Evolutionary conservation across 1,140 invertebrate genomes (phyloP), one percentile per base, ranked within the genome.

Genomic region (Diorhabda carinulata): DNA sequence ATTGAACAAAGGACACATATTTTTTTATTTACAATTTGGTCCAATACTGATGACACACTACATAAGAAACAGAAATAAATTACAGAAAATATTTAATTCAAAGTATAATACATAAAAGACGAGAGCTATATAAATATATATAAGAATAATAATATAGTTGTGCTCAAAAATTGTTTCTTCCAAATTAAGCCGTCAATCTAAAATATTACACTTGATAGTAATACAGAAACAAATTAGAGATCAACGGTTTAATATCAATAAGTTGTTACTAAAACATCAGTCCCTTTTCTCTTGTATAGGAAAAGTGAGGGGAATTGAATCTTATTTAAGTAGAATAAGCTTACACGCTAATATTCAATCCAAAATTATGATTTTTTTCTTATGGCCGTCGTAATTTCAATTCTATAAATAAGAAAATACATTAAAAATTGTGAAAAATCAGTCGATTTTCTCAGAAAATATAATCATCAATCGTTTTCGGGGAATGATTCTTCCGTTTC

Each of bases 401-500:
- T 66, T 57, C 9, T 40, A 43, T 43, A 56, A 68, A 68, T 62
- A 68, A 45, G 57, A 67, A 56, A 57, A 52, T 52, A 52, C 6
- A 52, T 52, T 25, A 72, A 59, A 67, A 64, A 10, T 67, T 69
- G 60, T 64, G 67, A 74, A 74, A 73, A 71, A 73, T 75, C 73
- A 75, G 73, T 75, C 73, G 58, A 67, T 67, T 71, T 73, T 69
- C 52, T 63, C 42, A 43, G 63, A 67, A 57, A 52, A 52, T 52
- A 2, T 52, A n/a, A 52, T 43, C 64, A 47, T 45, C 52, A 7
- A 10, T 57, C 43, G 8, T 45, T 52, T 63, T 41, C 44, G 9
- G 42, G 47, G 4, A 47, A 43, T 43, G 47, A 25, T 10, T 68
- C 45, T 3, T 25, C 60, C 57, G 5, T n/a, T 25, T 68, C 64